Conservation (phyloP, 1,140 invertebrate species). For the Aphelinus atriplicis region DNA sequence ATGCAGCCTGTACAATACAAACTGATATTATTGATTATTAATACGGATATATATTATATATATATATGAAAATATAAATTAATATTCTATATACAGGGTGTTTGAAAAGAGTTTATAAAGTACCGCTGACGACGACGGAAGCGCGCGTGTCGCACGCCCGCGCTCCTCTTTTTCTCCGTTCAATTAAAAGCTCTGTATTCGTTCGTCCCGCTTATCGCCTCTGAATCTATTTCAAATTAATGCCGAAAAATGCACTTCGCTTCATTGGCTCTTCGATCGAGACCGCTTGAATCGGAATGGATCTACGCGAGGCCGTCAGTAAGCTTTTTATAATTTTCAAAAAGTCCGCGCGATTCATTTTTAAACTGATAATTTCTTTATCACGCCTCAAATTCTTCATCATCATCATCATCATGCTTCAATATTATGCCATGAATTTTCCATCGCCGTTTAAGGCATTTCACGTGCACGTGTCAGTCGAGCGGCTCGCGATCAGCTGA, state of each 20-base stretch:
- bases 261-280: conserved; percentile 4
- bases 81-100: conserved; percentile 62
- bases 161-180: conserved; percentile 11
- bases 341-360: too few relatives aligned
- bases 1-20: conserved; percentile 64
- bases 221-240: neutral
- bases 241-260: neutral
- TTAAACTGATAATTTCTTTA: too few relatives aligned
- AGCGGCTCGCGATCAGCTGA: conserved; percentile 6
- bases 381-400: too few relatives aligned
- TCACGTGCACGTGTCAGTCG: neutral
- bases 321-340: too few relatives aligned
- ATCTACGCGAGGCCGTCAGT: too few relatives aligned
- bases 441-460: too few relatives aligned
- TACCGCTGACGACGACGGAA: conserved; percentile 41
- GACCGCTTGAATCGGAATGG: neutral
- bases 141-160: conserved; percentile 26
- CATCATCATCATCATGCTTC: too few relatives aligned
- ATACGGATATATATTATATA: conserved; percentile 51
- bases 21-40: conserved; percentile 65
- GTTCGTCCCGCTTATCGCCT: neutral
- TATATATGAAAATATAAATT: conserved; percentile 51
- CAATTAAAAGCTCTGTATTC: conserved; percentile 7
- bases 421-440: too few relatives aligned
- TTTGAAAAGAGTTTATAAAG: conserved; percentile 61